A percentile compares a stretch with the other conserved stretches of the same genome.
phyloP scores from a whole-genome alignment of 2,888 invertebrate genomes.

The Hoplodrina ambigua region DNA sequence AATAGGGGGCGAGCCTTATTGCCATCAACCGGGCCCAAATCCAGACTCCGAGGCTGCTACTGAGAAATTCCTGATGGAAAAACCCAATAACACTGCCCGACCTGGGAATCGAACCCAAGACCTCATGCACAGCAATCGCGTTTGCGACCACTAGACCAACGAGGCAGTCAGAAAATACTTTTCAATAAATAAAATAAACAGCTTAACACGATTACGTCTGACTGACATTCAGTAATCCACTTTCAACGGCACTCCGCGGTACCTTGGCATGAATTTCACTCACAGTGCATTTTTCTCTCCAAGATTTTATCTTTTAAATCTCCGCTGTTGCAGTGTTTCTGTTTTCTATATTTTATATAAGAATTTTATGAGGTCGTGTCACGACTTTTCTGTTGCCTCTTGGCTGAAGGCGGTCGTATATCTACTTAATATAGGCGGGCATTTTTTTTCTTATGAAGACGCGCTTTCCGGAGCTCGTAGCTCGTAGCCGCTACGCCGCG shows the following conservation, averaged over 20 bases:
- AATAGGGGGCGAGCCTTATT: too few species aligned
- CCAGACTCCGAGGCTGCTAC: too few species aligned
- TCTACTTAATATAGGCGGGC: background rate
- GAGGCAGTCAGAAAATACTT: slow-evolving; percentile 6
- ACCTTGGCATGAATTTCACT: slow-evolving; percentile 47
- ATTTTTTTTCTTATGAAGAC: slow-evolving; percentile 24
- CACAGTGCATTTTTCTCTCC: slow-evolving; percentile 36
- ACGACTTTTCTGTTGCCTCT: slow-evolving; percentile 1
- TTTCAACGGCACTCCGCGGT: slow-evolving; percentile 29
- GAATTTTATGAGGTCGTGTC: slow-evolving; percentile 10
- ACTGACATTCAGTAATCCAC: slow-evolving; percentile 39
- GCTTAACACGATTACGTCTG: slow-evolving; percentile 43
- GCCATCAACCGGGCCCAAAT: too few species aligned
- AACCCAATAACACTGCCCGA: too few species aligned
- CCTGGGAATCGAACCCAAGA: too few species aligned
- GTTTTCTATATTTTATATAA: slow-evolving; percentile 35
- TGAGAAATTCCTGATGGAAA: too few species aligned
- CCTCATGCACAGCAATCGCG: too few species aligned
- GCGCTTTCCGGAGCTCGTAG: slow-evolving; percentile 30
- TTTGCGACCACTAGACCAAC: too few species aligned
- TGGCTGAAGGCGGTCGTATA: slow-evolving; percentile 22
- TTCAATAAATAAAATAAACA: slow-evolving; percentile 34
- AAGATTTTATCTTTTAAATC: slow-evolving; percentile 51
- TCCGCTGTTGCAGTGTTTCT: slow-evolving; percentile 17
- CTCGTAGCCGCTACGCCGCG: slow-evolving; percentile 48